phyloP scores from a whole-genome alignment of 2,888 invertebrate genomes.

The Physocephala rufipes region DNA sequence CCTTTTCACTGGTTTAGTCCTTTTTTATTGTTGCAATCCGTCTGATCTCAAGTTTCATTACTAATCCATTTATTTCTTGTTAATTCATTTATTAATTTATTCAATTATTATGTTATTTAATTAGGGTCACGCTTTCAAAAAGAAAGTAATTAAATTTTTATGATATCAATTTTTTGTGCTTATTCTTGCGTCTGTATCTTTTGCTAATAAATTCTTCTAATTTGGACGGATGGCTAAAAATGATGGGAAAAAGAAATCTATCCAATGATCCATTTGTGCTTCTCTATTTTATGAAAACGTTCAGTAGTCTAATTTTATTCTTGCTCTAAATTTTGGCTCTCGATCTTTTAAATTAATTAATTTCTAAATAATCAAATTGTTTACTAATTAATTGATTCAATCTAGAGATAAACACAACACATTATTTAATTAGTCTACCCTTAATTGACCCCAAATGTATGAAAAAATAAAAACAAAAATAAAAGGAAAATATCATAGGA shows the following conservation, averaged over 20 bases:
- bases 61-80: constrained; percentile 25
- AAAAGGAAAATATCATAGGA: constrained; percentile 1
- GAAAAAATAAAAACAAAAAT: constrained; percentile 13
- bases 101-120: too few relatives aligned
- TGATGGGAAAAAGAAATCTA: too few relatives aligned
- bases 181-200: neutral
- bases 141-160: constrained; percentile 23
- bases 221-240: too few relatives aligned
- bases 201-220: too few relatives aligned
- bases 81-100: constrained; percentile 11
- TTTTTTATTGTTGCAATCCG: too few relatives aligned
- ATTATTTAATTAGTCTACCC: neutral
- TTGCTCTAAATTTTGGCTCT: too few relatives aligned
- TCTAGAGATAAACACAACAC: neutral
- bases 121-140: neutral
- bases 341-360: constrained; percentile 3
- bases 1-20: too few relatives aligned
- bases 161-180: neutral
- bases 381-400: neutral
- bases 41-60: constrained; percentile 9
- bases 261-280: too few relatives aligned
- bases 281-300: too few relatives aligned
- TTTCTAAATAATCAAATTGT: neutral
- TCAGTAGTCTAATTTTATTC: too few relatives aligned
- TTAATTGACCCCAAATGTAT: neutral